phyloP scores from a whole-genome alignment of 1,140 invertebrate genomes.

The Branchinecta lindahli region DNA sequence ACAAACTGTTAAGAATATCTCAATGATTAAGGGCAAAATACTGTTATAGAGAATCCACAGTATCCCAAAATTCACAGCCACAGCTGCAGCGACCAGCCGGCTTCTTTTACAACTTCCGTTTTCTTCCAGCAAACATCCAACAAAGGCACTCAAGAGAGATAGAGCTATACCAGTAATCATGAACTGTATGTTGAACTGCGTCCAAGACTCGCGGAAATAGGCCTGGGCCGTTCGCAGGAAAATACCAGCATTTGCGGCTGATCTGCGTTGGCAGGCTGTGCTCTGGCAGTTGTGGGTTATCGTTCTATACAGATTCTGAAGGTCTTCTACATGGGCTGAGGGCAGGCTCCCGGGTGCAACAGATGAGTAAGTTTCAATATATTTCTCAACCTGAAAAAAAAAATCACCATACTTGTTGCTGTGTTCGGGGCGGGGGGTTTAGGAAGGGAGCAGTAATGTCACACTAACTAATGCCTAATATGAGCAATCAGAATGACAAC shows the following conservation, averaged over 20 bases:
- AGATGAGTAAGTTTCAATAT: constrained; percentile 33
- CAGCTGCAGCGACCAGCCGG: neutral
- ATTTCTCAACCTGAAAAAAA: constrained; percentile 22
- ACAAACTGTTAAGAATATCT: neutral
- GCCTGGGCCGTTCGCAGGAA: too few species aligned
- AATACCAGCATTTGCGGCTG: too few species aligned
- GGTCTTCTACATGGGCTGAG: too few species aligned
- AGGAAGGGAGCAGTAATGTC: too few species aligned
- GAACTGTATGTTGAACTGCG: neutral
- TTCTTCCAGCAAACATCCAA: neutral
- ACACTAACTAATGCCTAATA: too few species aligned
- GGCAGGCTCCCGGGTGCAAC: constrained; percentile 16
- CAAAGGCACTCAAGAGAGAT: neutral
- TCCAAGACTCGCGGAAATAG: neutral
- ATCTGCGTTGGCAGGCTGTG: too few species aligned
- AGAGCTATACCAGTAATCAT: neutral
- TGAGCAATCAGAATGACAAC: too few species aligned
- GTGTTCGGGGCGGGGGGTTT: too few species aligned
- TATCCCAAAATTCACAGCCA: neutral
- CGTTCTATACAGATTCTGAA: too few species aligned
- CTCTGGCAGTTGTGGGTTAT: too few species aligned
- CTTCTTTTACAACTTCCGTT: neutral
- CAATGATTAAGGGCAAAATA: neutral
- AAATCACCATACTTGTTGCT: too few species aligned
- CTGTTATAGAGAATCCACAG: neutral